Base-by-base conservation (phyloP, 2,888 invertebrate genomes). In the Melikaiella ostensackeni region DNA sequence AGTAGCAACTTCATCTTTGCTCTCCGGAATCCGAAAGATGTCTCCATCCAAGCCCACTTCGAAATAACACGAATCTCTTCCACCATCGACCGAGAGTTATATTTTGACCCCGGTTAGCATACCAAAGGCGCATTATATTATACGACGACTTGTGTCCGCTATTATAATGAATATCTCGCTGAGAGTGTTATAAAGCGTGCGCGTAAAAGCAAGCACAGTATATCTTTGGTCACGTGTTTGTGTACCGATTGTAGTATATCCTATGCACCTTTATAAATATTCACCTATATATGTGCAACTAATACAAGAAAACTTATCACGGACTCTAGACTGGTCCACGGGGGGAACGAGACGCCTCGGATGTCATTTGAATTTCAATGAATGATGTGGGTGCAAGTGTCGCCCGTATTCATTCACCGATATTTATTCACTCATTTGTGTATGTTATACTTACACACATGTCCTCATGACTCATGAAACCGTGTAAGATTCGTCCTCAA, bases 81-180 rank as follows among this genome's bases (percentile, higher is more conserved):
- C 35, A 35, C 11, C 70, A 64, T 76, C 61, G 75, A 78, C 82
- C 80, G 78, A 84, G 84, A 86, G 82, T 87, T 87, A 89, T 87
- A 89, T 90, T 90, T 87, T 89, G 89, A 90, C 90, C 90, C 87
- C 87, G 80, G 89, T 90, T 91, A 89, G 86, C 91, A 90, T 90
- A 89, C 87, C 86, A 90, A 90, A 88, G 87, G 86, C 83, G 86
- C 83, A 85, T 88, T 85, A 85, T 86, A 85, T 88, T 87, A 86
- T 84, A 83, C 84, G 80, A 70, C 77, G 80, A 77, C 81, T 80
- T 79, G 83, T 82, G 84, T 83, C 81, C 82, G 87, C 87, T 87
- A 88, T 90, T 87, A 88, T 88, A 85, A 88, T 85, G 88, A 89
- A 88, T 86, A 84, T 86, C 84, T 85, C 81, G 66, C 74, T 74